These are phyloP conservation scores for Podocnemis expansa DNA, from an alignment of 2,113 vertebrate genomes.

Conservation along the genomic window DNA sequence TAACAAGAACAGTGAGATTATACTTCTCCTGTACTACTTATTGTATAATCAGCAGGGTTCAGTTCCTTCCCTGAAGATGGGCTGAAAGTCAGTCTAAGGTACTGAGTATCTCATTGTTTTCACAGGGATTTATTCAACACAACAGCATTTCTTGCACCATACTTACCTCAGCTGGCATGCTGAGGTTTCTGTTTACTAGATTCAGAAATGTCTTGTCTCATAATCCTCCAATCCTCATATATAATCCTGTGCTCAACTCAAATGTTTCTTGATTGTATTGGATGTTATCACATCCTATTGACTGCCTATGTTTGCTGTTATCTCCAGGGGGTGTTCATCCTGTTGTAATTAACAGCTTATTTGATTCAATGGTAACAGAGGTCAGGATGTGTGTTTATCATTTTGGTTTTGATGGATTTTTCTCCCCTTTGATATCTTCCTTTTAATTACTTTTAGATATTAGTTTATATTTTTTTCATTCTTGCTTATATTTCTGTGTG, in stretches of 20 bases:
- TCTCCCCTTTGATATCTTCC: conserved; percentile 39
- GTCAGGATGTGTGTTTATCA: conserved; percentile 48
- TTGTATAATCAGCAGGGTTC: neutral
- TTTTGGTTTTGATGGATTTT: conserved; percentile 43
- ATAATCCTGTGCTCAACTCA: conserved; percentile 66
- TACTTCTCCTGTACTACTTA: neutral
- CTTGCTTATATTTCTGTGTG: neutral
- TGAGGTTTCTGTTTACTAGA: conserved; percentile 59
- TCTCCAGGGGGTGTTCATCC: conserved; percentile 60
- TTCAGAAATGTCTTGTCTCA: conserved; percentile 64
- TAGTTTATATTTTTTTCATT: conserved; percentile 9
- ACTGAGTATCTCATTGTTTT: conserved; percentile 18
- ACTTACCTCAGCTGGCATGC: conserved; percentile 35
- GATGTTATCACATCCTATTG: conserved; percentile 69
- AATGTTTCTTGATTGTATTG: conserved; percentile 71
- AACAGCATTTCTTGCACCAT: conserved; percentile 34
- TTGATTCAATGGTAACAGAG: conserved; percentile 61
- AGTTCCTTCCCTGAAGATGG: neutral
- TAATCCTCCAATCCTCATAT: conserved; percentile 62
- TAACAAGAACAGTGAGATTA: neutral
- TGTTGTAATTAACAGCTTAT: conserved; percentile 73
- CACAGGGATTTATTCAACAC: conserved; percentile 52
- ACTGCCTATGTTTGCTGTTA: conserved; percentile 39
- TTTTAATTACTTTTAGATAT: conserved; percentile 63
- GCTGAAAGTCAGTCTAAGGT: neutral